These are phyloP conservation scores for Hypena proboscidalis DNA, from an alignment of 2,888 invertebrate genomes.

Conservation along the genomic window DNA sequence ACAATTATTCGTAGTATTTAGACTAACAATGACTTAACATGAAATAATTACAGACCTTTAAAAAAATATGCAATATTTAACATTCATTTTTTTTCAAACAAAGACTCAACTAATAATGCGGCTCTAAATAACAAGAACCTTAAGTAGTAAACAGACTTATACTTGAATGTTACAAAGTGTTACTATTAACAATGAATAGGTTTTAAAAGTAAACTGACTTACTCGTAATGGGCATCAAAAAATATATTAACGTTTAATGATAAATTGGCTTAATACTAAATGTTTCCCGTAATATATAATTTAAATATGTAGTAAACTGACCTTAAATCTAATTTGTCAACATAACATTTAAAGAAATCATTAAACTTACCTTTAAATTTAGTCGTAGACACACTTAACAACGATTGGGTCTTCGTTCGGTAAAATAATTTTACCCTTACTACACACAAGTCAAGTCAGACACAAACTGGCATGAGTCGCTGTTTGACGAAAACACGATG, in stretches of 20 bases:
- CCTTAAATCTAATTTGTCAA: conserved; percentile 14
- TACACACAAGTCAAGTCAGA: conserved; percentile 11
- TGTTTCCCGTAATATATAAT: conserved; percentile 11
- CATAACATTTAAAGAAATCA: conserved; percentile 16
- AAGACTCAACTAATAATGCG: conserved; percentile 14
- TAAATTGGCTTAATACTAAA: conserved; percentile 9
- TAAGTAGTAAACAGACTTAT: conserved; percentile 18
- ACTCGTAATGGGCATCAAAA: conserved; percentile 8
- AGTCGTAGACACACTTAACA: conserved; percentile 14
- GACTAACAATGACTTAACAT: conserved; percentile 19
- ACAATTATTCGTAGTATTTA: conserved; percentile 14
- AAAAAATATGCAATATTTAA: conserved; percentile 9
- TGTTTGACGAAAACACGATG: conserved; percentile 16
- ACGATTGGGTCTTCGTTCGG: conserved; percentile 18
- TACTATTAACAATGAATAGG: conserved; percentile 9
- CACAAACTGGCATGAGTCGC: conserved; percentile 22
- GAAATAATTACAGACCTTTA: conserved; percentile 12
- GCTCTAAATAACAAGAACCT: conserved; percentile 13
- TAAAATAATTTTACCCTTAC: conserved; percentile 14
- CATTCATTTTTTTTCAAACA: conserved; percentile 11
- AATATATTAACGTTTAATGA: conserved; percentile 13
- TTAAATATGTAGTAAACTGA: conserved; percentile 16
- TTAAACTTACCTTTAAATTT: conserved; percentile 20
- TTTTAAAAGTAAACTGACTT: conserved; percentile 16
- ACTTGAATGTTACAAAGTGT: conserved; percentile 14